Evolutionary conservation across 2,888 invertebrate genomes (phyloP).

Genomic region (Boloria euphrosyne): DNA sequence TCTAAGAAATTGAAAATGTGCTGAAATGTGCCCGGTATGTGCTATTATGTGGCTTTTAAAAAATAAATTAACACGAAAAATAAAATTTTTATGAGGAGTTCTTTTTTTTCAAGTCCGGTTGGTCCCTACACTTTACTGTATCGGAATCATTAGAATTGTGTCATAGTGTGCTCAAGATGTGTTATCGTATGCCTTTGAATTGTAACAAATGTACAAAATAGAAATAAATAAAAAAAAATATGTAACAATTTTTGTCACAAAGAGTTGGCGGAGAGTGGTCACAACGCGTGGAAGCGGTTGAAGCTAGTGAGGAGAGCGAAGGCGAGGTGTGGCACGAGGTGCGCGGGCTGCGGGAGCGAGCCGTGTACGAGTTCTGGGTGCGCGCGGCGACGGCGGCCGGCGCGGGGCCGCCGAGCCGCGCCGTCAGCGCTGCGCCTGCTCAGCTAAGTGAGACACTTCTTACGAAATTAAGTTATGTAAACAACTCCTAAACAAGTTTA

Average conservation of each 20-base stretch:
- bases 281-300: constrained; percentile 56
- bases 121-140: no score
- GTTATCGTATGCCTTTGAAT: no score
- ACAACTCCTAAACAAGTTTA: not conserved
- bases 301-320: constrained; percentile 30
- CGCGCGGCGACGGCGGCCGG: constrained; percentile 85
- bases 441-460: constrained; percentile 53
- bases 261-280: constrained; percentile 65
- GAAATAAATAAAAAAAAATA: no score
- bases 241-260: constrained; percentile 53
- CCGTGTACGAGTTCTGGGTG: constrained; percentile 92
- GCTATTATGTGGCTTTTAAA: no score
- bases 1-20: no score
- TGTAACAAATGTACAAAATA: no score
- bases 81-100: no score
- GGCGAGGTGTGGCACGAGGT: constrained; percentile 81
- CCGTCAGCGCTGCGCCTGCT: constrained; percentile 81
- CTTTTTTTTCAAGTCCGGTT: no score
- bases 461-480: not conserved
- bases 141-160: no score
- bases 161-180: no score
- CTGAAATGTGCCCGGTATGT: no score
- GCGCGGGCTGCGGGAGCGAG: constrained; percentile 85
- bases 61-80: no score
- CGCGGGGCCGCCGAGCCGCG: constrained; percentile 83